These are phyloP conservation scores for Labroides dimidiatus DNA, from an alignment of 2,797 vertebrate species.

Conservation along the genomic window DNA sequence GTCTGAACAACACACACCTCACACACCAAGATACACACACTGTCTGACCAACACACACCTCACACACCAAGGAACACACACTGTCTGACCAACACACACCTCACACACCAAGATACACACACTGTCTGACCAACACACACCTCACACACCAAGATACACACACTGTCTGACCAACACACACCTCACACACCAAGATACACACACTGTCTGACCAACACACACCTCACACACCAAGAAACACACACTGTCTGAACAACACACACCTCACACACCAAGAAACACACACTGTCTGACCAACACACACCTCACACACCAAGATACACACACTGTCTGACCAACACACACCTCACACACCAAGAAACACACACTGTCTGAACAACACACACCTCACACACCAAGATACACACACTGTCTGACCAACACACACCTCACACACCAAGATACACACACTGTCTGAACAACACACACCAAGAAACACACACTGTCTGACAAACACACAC, in stretches of 20 bases:
- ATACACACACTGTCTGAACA: too few species aligned
- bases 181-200: constrained; percentile 41
- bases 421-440: constrained; percentile 32
- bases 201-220: too few species aligned
- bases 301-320: constrained; percentile 32
- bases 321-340: too few species aligned
- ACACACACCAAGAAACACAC: constrained; percentile 47
- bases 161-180: too few species aligned
- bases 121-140: too few species aligned
- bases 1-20: constrained; percentile 38
- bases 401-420: too few species aligned
- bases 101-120: constrained; percentile 44
- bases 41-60: constrained; percentile 26
- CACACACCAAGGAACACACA: constrained; percentile 45
- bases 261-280: constrained; percentile 31
- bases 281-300: too few species aligned
- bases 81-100: too few species aligned
- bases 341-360: constrained; percentile 28
- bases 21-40: constrained; percentile 47
- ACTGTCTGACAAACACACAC: too few species aligned
- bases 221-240: constrained; percentile 40
- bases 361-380: too few species aligned
- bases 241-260: too few species aligned
- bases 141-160: constrained; percentile 42
- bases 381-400: constrained; percentile 31